phyloP scores from a whole-genome alignment of 1,140 invertebrate species.

The Macrobrachium rosenbergii region DNA sequence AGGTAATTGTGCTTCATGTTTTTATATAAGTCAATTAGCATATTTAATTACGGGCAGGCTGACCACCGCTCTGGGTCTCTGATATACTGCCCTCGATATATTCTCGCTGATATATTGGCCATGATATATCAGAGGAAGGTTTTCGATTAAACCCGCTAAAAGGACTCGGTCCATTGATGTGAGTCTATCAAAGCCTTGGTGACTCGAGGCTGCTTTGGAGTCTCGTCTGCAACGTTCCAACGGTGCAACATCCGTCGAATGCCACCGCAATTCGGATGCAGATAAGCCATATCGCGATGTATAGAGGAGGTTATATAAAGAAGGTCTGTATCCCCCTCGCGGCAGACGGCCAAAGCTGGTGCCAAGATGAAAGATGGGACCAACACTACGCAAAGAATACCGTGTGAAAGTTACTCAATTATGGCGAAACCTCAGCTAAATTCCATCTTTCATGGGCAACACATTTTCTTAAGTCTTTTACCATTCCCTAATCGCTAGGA shows the following conservation, averaged over 20 bases:
- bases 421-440: background rate
- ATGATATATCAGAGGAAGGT: conserved; percentile 62
- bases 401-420: conserved; percentile 40
- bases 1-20: conserved; percentile 63
- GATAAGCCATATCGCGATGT: background rate
- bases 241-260: too few relatives aligned
- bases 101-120: conserved; percentile 61
- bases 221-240: too few relatives aligned
- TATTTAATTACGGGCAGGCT: conserved; percentile 64
- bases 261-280: too few relatives aligned
- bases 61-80: conserved; percentile 58
- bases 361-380: conserved; percentile 51
- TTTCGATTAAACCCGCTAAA: conserved; percentile 56
- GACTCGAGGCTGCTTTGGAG: background rate
- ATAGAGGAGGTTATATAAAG: conserved; percentile 14
- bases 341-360: background rate
- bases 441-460: background rate
- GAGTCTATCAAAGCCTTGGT: background rate
- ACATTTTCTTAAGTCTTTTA: too few relatives aligned
- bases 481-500: too few relatives aligned
- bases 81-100: conserved; percentile 63
- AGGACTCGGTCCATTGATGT: background rate
- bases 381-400: conserved; percentile 39
- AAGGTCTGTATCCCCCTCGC: background rate
- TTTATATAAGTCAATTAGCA: conserved; percentile 65